phyloP scores from a whole-genome alignment of 2,113 vertebrate species.

The Columbina picui region DNA sequence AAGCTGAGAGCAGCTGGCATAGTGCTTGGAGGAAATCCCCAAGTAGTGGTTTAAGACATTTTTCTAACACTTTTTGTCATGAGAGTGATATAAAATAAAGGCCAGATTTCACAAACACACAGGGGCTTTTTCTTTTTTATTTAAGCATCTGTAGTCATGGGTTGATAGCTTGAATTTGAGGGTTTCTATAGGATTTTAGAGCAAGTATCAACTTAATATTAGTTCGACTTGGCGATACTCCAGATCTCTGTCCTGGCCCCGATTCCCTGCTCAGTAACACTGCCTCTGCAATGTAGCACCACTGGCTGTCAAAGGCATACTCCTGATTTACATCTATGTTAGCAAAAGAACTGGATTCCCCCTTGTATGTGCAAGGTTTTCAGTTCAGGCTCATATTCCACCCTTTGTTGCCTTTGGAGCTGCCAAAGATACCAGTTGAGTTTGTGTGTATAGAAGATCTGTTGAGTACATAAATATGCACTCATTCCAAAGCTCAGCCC shows the following conservation, averaged over 20 bases:
- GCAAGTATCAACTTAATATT: not conserved
- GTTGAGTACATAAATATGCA: accelerated
- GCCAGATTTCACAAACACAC: slow-evolving; percentile 50
- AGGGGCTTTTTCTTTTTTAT: slow-evolving; percentile 14
- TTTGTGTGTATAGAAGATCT: not conserved
- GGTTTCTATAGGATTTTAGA: slow-evolving; percentile 1
- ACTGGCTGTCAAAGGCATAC: not conserved
- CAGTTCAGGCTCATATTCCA: not conserved
- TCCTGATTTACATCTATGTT: slow-evolving; percentile 31
- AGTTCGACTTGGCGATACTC: not conserved
- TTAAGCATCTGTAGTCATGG: slow-evolving; percentile 23
- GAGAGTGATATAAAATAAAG: slow-evolving; percentile 58
- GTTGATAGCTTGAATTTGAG: slow-evolving; percentile 1
- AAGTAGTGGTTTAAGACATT: slow-evolving; percentile 70
- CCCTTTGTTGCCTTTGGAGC: not conserved
- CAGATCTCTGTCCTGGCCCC: not conserved
- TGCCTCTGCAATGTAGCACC: not conserved
- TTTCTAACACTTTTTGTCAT: slow-evolving; percentile 62
- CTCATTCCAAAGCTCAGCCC: not conserved
- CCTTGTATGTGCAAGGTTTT: not conserved
- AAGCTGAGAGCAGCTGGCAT: slow-evolving; percentile 65
- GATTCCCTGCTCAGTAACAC: not conserved
- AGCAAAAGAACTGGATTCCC: not conserved
- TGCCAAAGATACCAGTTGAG: not conserved
- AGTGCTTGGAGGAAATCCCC: slow-evolving; percentile 66